A percentile compares a stretch with the other conserved stretches of the same genome.
Conservation (phyloP, 2,888 invertebrate species). For the Andrena bucephala region DNA sequence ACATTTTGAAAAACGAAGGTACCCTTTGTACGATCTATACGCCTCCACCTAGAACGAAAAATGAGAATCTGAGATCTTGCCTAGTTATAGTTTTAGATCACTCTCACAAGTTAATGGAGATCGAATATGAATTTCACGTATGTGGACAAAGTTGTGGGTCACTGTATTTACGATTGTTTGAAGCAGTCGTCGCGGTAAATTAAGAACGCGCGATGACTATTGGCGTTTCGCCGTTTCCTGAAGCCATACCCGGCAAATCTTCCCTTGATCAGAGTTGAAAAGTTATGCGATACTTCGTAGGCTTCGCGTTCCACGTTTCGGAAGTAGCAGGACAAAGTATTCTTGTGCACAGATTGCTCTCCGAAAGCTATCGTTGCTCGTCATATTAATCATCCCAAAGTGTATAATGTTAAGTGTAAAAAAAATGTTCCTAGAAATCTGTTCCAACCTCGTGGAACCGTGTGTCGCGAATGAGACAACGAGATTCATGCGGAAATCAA, state of each 20-base stretch:
- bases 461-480: background rate
- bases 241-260: slow-evolving; percentile 65
- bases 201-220: slow-evolving; percentile 54
- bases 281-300: slow-evolving; percentile 72
- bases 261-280: slow-evolving; percentile 61
- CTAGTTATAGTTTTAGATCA: too few relatives aligned
- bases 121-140: too few relatives aligned
- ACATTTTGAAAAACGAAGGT: too few relatives aligned
- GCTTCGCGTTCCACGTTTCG: slow-evolving; percentile 60
- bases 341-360: slow-evolving; percentile 9
- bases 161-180: background rate
- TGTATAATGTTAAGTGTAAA: background rate
- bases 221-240: slow-evolving; percentile 63
- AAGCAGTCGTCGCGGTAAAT: slow-evolving; percentile 11
- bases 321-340: slow-evolving; percentile 1
- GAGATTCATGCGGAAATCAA: slow-evolving; percentile 50
- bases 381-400: background rate
- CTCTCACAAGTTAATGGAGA: too few relatives aligned
- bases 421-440: background rate
- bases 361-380: too few relatives aligned
- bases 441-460: background rate
- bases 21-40: too few relatives aligned
- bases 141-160: too few relatives aligned
- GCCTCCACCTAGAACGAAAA: too few relatives aligned
- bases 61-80: too few relatives aligned